Evolutionary conservation across 2,113 vertebrate species (phyloP).

Genomic region (Boulengeromyrus knoepffleri): DNA sequence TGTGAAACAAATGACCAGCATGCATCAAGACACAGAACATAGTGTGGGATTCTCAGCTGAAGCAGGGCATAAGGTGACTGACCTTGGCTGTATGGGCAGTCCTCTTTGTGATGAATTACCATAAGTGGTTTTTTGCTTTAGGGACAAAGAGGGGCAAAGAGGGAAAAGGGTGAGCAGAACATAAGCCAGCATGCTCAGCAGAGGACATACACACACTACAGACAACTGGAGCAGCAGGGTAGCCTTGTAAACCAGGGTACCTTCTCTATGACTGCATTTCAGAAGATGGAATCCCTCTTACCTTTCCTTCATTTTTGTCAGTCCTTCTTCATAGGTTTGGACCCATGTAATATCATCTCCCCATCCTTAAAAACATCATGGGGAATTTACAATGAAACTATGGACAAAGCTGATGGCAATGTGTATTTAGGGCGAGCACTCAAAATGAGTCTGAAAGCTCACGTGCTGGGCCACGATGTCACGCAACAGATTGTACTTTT

Average conservation of each 20-base stretch:
- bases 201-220: neutral
- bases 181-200: neutral
- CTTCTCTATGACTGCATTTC: neutral
- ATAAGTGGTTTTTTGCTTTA: slow-evolving; percentile 79
- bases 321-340: slow-evolving; percentile 72
- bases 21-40: neutral
- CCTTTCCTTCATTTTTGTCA: slow-evolving; percentile 64
- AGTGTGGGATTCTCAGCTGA: neutral
- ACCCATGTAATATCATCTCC: slow-evolving; percentile 73
- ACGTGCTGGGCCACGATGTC: neutral
- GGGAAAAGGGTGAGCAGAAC: neutral
- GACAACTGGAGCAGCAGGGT: neutral
- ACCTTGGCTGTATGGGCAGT: slow-evolving; percentile 76
- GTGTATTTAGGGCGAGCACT: neutral
- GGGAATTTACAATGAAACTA: neutral
- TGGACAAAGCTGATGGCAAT: neutral
- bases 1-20: neutral
- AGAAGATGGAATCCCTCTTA: slow-evolving; percentile 30
- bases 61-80: slow-evolving; percentile 28
- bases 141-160: slow-evolving; percentile 28
- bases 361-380: slow-evolving; percentile 65
- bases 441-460: neutral
- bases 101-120: slow-evolving; percentile 73
- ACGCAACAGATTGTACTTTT: neutral
- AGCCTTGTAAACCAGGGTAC: neutral